These are phyloP conservation scores for Hydrocynus forskahlii DNA, from an alignment of 2,797 vertebrate species.

Conservation along the genomic window DNA sequence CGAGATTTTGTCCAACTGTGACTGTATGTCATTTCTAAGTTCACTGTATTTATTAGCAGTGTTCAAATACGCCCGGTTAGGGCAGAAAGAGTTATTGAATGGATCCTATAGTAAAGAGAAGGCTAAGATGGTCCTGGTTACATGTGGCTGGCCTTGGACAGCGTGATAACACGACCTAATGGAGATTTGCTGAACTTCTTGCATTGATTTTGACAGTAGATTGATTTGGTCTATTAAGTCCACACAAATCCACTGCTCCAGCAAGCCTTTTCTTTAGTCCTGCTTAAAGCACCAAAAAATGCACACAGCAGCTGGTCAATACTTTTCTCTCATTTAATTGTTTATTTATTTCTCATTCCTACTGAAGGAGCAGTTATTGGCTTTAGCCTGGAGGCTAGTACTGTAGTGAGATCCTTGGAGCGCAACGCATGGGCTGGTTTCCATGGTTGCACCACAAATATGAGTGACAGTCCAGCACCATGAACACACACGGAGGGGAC, in stretches of 20 bases:
- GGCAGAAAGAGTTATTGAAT: slow-evolving; percentile 1
- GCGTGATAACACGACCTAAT: slow-evolving; percentile 17
- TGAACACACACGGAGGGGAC: slow-evolving; percentile 26
- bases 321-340: slow-evolving; percentile 52
- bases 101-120: not conserved
- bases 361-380: slow-evolving; percentile 52
- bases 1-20: no score
- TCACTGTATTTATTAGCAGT: not conserved
- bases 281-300: slow-evolving; percentile 32
- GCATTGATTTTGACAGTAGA: slow-evolving; percentile 49
- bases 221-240: slow-evolving; percentile 47
- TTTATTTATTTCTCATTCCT: slow-evolving; percentile 59
- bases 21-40: no score
- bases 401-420: slow-evolving; percentile 42
- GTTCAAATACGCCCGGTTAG: not conserved
- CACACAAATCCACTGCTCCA: slow-evolving; percentile 46
- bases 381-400: slow-evolving; percentile 50
- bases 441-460: slow-evolving; percentile 45
- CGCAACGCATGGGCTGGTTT: slow-evolving; percentile 38
- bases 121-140: not conserved
- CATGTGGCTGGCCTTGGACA: slow-evolving; percentile 7
- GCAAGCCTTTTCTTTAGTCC: slow-evolving; percentile 38
- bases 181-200: slow-evolving; percentile 40
- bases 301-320: slow-evolving; percentile 51
- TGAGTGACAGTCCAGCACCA: slow-evolving; percentile 34